A percentile compares a stretch with the other conserved stretches of the same genome.
These are phyloP conservation scores for Hartigia nigra DNA, from an alignment of 2,888 invertebrate species.

Conservation along the genomic window DNA sequence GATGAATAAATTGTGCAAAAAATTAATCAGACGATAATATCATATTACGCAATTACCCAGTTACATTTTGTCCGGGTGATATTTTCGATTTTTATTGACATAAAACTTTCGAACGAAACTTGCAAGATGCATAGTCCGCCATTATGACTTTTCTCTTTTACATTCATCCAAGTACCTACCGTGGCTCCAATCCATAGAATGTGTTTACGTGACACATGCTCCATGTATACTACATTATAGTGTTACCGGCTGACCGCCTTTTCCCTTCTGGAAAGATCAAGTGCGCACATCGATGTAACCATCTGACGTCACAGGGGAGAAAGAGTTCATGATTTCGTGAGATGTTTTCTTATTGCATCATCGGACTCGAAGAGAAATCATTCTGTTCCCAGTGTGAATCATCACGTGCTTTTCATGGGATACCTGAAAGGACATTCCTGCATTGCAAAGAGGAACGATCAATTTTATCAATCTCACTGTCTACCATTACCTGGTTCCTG, in stretches of 20 bases:
- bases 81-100: neutral
- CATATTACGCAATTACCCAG: neutral
- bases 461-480: neutral
- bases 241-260: neutral
- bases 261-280: neutral
- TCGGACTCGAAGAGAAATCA: neutral
- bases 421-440: neutral
- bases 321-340: neutral
- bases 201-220: neutral
- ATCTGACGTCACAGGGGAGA: neutral
- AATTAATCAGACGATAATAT: neutral
- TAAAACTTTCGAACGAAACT: neutral
- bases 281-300: neutral
- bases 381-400: neutral
- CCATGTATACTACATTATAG: neutral
- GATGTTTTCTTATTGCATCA: neutral
- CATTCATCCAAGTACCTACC: neutral
- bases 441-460: neutral
- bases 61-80: neutral
- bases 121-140: neutral
- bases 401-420: neutral
- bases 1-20: neutral
- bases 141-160: neutral
- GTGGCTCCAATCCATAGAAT: neutral
- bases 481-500: neutral